Evolutionary conservation across 2,113 vertebrate species (phyloP), one percentile per base, ranked within the genome.

Genomic region (Thunnus maccoyii): DNA sequence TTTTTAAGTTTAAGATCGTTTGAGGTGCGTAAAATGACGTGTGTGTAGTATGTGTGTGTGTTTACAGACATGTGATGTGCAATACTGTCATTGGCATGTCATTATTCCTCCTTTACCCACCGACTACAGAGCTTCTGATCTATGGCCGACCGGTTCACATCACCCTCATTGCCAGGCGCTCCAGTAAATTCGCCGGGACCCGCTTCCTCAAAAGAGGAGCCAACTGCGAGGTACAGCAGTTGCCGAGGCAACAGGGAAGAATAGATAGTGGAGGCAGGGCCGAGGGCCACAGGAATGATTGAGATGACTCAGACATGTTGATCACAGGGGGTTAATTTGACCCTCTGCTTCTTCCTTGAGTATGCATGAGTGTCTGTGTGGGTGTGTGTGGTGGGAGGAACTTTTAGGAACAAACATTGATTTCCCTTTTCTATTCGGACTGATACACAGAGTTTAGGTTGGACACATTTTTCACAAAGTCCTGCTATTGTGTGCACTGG

Each of bases 131-230:
- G 79, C 90, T 99, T 25, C 88, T 99, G 84, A 99, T 99, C 88
- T 99, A 99, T 0, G 98, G 98, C 46, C 95, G 97, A 44, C 98
- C 98, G 16, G 96, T 99, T 76, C 95, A 99, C 72, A 96, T 99
- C 85, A 99, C 98, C 58, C 95, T 99, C 72, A 97, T 99, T 85
- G 98, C 98, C 62, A 96, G 98, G 87, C 97, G 98, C 83, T 99
- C 98, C 91, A 98, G 98, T 86, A 97, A 95, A 90, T 99, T 99
- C 90, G 97, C 98, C 22, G 98, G 98, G 57, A 99, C 98, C 5
- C 98, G 98, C 61, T 99, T 99, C 93, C 95, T 99, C 77, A 99
- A 99, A 93, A 97, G 98, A 93, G 98, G 98, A 69, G 92, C 98
- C 81, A 99, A 98, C 93, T 97, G 96, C 86, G 96, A 98, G 97